phyloP scores from a whole-genome alignment of 2,888 invertebrate species.

The Leptopterna dolabrata region DNA sequence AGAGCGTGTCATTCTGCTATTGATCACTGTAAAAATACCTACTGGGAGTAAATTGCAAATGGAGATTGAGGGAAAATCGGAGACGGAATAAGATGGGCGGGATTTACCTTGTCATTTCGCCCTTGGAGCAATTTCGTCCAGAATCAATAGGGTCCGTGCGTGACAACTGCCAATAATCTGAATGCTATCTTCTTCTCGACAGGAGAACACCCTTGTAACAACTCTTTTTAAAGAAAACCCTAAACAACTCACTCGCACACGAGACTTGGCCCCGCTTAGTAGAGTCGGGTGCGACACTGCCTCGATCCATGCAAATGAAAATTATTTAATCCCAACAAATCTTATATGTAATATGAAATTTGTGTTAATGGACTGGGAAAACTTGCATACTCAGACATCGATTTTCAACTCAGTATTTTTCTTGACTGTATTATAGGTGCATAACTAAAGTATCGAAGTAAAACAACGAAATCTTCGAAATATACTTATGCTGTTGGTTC shows the following conservation, averaged over 20 bases:
- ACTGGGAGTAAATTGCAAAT: slow-evolving; percentile 41
- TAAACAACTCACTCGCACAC: neutral
- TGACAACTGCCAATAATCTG: slow-evolving; percentile 44
- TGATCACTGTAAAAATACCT: slow-evolving; percentile 41
- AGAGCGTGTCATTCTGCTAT: neutral
- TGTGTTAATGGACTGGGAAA: too few species aligned
- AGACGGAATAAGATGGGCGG: neutral
- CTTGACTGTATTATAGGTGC: too few species aligned
- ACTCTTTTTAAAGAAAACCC: slow-evolving; percentile 16
- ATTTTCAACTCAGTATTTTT: too few species aligned
- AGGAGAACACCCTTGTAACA: slow-evolving; percentile 35
- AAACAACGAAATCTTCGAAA: too few species aligned
- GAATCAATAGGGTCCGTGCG: slow-evolving; percentile 49
- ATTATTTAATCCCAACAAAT: too few species aligned
- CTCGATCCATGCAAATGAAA: too few species aligned
- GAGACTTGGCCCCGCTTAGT: neutral
- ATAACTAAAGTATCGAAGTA: too few species aligned
- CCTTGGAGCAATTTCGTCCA: slow-evolving; percentile 32
- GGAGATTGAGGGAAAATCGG: slow-evolving; percentile 38
- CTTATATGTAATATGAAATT: too few species aligned
- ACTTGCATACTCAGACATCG: too few species aligned
- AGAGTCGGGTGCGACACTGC: too few species aligned
- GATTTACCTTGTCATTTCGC: slow-evolving; percentile 45
- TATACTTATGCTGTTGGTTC: too few species aligned
- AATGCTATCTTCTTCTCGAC: slow-evolving; percentile 22